phyloP scores from a whole-genome alignment of 2,797 vertebrate genomes.

The Cetoscarus ocellatus region DNA sequence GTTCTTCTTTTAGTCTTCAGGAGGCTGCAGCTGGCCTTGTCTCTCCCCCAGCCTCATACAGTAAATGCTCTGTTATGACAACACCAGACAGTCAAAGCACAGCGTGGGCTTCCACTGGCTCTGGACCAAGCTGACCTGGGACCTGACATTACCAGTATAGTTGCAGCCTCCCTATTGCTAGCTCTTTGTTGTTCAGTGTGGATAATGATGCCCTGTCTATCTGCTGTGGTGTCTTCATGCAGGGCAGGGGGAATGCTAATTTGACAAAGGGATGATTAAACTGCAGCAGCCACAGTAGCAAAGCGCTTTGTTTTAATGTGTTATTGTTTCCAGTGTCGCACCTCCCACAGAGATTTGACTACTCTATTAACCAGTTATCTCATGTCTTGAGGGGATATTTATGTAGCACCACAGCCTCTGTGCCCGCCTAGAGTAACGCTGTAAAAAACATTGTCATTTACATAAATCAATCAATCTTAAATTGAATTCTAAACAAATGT shows the following conservation, averaged over 20 bases:
- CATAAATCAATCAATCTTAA: too few species aligned
- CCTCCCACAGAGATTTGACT: constrained; percentile 66
- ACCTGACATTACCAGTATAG: constrained; percentile 74
- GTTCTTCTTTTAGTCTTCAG: constrained; percentile 53
- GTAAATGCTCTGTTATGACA: constrained; percentile 72
- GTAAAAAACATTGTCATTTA: too few species aligned
- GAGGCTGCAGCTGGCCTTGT: constrained; percentile 45
- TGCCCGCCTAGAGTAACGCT: neutral
- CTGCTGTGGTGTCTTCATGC: constrained; percentile 54
- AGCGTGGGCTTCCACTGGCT: constrained; percentile 72
- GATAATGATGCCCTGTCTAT: constrained; percentile 64
- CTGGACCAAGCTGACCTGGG: constrained; percentile 74
- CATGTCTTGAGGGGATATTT: constrained; percentile 35
- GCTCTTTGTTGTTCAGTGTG: constrained; percentile 57
- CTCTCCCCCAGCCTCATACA: constrained; percentile 56
- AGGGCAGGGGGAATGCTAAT: constrained; percentile 66
- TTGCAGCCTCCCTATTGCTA: constrained; percentile 65
- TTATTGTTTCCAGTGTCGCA: constrained; percentile 68
- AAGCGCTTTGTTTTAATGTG: constrained; percentile 64
- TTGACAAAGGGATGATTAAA: constrained; percentile 82
- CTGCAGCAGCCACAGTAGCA: constrained; percentile 66
- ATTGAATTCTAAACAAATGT: too few species aligned
- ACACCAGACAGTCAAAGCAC: constrained; percentile 57
- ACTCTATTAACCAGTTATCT: constrained; percentile 63
- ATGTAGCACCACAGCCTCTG: constrained; percentile 28